These are phyloP conservation scores for Tor tambroides DNA, from an alignment of 2,113 vertebrate genomes.

Conservation along the genomic window DNA sequence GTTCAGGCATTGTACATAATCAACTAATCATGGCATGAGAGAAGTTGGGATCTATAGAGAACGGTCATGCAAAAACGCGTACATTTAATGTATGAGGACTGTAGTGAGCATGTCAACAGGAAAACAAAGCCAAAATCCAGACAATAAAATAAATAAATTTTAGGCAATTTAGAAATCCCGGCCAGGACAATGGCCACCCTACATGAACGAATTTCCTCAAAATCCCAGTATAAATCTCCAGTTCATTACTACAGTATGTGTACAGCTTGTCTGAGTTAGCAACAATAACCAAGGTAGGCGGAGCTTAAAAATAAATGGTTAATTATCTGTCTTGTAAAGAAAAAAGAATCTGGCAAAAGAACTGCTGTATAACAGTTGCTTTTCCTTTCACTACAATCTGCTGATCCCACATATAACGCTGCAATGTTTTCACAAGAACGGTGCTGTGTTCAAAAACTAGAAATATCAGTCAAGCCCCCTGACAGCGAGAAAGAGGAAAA, in stretches of 20 bases:
- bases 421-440: neutral
- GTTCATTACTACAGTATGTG: neutral
- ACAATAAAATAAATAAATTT: too few species aligned
- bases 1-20: too few species aligned
- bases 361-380: neutral
- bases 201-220: neutral
- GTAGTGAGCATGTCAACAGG: too few species aligned
- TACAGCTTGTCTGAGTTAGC: neutral
- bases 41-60: too few species aligned
- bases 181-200: too few species aligned
- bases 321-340: neutral
- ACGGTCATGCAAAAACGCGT: too few species aligned
- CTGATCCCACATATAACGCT: neutral
- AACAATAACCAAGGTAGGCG: neutral
- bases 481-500: neutral
- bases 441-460: neutral
- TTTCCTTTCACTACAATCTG: constrained; percentile 2
- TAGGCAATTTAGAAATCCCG: too few species aligned
- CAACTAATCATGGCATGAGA: too few species aligned
- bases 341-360: neutral
- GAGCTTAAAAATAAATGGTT: neutral
- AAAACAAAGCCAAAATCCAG: too few species aligned
- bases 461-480: neutral
- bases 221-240: neutral
- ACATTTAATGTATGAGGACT: too few species aligned